phyloP scores from a whole-genome alignment of 2,797 vertebrate genomes.

The Apogon hyalosoma region DNA sequence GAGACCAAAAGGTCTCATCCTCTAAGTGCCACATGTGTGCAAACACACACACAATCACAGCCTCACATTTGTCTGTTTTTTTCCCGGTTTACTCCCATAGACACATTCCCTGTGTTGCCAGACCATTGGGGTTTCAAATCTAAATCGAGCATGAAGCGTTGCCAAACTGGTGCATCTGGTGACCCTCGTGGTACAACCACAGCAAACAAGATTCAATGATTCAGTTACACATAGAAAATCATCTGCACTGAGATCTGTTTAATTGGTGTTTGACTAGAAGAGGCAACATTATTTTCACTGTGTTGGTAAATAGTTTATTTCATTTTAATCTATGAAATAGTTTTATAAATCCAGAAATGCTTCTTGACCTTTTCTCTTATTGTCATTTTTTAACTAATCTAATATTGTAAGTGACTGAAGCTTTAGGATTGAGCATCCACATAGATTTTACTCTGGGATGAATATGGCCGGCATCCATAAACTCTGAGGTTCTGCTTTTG shows the following conservation, averaged over 20 bases:
- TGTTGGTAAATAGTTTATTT: constrained; percentile 17
- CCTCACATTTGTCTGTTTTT: not conserved
- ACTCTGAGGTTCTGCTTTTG: too few species aligned
- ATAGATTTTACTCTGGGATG: not conserved
- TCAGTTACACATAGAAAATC: constrained; percentile 54
- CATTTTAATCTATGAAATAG: not conserved
- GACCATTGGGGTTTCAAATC: constrained; percentile 50
- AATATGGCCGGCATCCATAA: not conserved
- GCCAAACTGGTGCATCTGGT: constrained; percentile 68
- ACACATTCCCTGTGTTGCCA: constrained; percentile 29
- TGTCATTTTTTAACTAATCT: not conserved
- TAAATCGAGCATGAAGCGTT: constrained; percentile 71
- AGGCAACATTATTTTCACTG: constrained; percentile 6
- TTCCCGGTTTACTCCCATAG: not conserved
- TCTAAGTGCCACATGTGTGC: constrained; percentile 23
- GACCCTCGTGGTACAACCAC: constrained; percentile 58
- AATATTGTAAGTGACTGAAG: not conserved
- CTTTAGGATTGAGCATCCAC: not conserved
- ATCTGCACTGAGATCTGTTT: constrained; percentile 39
- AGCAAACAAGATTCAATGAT: constrained; percentile 46
- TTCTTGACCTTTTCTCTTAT: not conserved
- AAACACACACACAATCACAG: constrained; percentile 14
- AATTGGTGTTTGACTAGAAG: constrained; percentile 24
- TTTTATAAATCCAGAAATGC: constrained; percentile 9
- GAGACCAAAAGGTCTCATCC: constrained; percentile 69